These are phyloP conservation scores for Watsonalla cultraria DNA, from an alignment of 2,888 invertebrate genomes.

Conservation along the genomic window DNA sequence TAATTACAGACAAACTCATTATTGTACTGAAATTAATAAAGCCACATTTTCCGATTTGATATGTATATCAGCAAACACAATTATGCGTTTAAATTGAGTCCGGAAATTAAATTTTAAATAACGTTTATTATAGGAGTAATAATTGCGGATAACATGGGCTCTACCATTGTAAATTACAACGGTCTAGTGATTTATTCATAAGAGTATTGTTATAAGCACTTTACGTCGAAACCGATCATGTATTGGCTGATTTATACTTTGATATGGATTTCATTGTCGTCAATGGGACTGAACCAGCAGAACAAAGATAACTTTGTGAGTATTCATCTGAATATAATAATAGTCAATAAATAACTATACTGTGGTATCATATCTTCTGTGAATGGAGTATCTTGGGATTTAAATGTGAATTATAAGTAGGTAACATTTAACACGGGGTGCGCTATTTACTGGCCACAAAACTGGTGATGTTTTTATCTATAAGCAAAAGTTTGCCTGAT, in stretches of 20 bases:
- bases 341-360: too few relatives aligned
- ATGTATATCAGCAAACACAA: slow-evolving; percentile 22
- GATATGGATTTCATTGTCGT: slow-evolving; percentile 22
- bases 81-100: slow-evolving; percentile 25
- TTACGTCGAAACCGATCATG: slow-evolving; percentile 9
- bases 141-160: not conserved
- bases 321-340: slow-evolving; percentile 5
- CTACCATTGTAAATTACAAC: not conserved
- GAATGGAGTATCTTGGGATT: too few relatives aligned
- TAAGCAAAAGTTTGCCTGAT: too few relatives aligned
- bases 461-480: too few relatives aligned
- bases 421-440: too few relatives aligned
- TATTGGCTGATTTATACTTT: slow-evolving; percentile 14
- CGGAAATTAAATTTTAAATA: slow-evolving; percentile 48
- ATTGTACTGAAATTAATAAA: slow-evolving; percentile 9
- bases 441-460: too few relatives aligned
- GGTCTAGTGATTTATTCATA: slow-evolving; percentile 1
- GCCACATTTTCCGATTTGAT: slow-evolving; percentile 18
- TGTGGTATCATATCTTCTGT: too few relatives aligned
- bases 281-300: slow-evolving; percentile 25
- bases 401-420: too few relatives aligned
- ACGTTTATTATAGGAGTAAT: slow-evolving; percentile 11
- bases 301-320: slow-evolving; percentile 41
- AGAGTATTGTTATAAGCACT: slow-evolving; percentile 6
- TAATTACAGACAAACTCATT: not conserved